These are phyloP conservation scores for Drosophila fungiperda DNA, from an alignment of 2,888 invertebrate species.

Conservation along the genomic window DNA sequence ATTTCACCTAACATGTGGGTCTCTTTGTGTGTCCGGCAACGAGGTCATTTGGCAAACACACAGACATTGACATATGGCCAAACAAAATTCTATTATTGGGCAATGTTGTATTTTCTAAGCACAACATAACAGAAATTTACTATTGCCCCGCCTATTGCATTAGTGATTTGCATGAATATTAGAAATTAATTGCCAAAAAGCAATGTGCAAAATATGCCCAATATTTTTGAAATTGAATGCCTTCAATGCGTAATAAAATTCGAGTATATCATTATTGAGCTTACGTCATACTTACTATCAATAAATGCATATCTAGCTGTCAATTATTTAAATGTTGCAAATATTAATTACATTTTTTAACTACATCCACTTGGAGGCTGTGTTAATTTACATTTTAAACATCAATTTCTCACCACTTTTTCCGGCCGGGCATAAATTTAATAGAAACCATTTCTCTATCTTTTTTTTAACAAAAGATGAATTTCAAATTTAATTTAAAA, in stretches of 20 bases:
- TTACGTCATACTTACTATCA: not conserved
- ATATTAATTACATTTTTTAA: no score
- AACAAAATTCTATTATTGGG: conserved; percentile 76
- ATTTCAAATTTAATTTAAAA: not conserved
- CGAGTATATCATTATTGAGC: not conserved
- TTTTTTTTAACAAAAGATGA: not conserved
- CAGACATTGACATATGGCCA: conserved; percentile 29
- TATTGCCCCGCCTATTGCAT: not conserved
- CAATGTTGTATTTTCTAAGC: conserved; percentile 76
- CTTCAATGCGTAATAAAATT: not conserved
- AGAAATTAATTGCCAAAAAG: conserved; percentile 62
- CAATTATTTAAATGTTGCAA: not conserved
- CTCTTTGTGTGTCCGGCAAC: conserved; percentile 47
- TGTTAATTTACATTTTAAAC: not conserved
- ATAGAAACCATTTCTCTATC: not conserved
- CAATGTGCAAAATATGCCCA: not conserved
- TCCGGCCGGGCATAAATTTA: not conserved
- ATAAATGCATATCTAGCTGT: not conserved
- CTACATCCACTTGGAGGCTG: no score
- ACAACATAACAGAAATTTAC: conserved; percentile 30
- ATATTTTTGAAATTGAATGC: not conserved
- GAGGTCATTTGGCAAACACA: conserved; percentile 64
- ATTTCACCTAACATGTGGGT: conserved; percentile 42
- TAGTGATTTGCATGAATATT: conserved; percentile 63
- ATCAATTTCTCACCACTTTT: not conserved